These are phyloP conservation scores for Syrista parreyssii DNA, from an alignment of 2,888 invertebrate genomes.

Conservation along the genomic window DNA sequence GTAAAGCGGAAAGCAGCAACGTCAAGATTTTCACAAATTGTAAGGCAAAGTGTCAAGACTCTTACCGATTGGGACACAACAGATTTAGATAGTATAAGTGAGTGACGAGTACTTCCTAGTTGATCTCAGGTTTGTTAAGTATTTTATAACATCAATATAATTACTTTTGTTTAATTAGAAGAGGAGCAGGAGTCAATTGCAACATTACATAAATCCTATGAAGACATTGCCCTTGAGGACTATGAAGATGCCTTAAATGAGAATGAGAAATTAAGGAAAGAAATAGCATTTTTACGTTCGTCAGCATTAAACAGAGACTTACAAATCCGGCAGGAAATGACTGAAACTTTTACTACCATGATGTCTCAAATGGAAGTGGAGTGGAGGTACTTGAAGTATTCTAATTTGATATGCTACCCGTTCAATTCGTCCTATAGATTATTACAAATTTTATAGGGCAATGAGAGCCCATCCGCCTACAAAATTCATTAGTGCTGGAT, in stretches of 20 bases:
- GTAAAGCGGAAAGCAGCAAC: conserved; percentile 34
- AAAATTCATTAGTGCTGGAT: not conserved
- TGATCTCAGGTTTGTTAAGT: not conserved
- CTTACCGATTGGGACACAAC: conserved; percentile 56
- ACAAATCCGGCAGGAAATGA: conserved; percentile 56
- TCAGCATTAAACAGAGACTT: conserved; percentile 48
- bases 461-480: too few species aligned
- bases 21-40: conserved; percentile 56
- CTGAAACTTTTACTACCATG: conserved; percentile 49
- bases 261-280: conserved; percentile 50
- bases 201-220: not conserved
- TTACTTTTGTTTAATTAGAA: not conserved
- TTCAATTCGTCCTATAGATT: too few species aligned
- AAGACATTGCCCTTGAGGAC: conserved; percentile 36
- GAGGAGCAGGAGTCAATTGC: conserved; percentile 17
- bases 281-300: conserved; percentile 46
- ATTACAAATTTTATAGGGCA: not conserved
- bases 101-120: not conserved
- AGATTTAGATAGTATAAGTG: conserved; percentile 30
- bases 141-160: not conserved
- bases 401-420: not conserved
- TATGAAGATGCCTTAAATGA: conserved; percentile 50
- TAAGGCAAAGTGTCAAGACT: conserved; percentile 50
- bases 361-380: conserved; percentile 52
- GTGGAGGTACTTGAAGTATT: conserved; percentile 44